Percentiles rank a stretch among this genome's conserved stretches.
Conservation (phyloP, 2,797 vertebrate species). For the Rhabdophis nuchalis region DNA sequence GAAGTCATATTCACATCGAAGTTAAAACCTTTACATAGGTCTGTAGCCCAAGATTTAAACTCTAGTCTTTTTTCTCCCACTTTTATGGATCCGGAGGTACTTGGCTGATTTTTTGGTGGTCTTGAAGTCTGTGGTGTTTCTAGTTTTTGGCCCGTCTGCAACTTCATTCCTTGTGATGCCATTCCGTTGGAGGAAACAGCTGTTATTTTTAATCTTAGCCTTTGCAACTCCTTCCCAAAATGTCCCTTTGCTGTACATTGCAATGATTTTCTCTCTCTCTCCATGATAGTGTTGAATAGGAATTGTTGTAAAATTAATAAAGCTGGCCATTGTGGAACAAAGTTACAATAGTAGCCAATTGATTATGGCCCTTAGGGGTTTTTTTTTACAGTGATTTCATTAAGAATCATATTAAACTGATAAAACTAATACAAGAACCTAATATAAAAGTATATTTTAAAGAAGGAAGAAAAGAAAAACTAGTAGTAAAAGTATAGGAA, state of each 20-base stretch:
- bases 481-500: neutral
- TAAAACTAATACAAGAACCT: neutral
- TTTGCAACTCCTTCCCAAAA: neutral
- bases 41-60: neutral
- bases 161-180: neutral
- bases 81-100: neutral
- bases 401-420: neutral
- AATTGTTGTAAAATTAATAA: neutral
- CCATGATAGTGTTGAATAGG: neutral
- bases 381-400: neutral
- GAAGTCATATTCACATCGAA: neutral
- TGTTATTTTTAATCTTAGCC: neutral
- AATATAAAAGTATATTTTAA: neutral
- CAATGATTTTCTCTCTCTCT: neutral
- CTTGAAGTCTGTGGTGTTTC: neutral
- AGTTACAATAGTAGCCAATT: neutral
- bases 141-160: neutral
- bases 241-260: neutral
- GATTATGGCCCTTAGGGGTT: neutral
- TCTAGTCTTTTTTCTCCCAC: neutral
- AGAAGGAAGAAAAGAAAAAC: neutral
- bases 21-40: neutral
- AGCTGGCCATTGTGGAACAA: neutral
- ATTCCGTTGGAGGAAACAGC: neutral
- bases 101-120: neutral